phyloP scores from a whole-genome alignment of 2,113 vertebrate genomes.

The Syrmaticus mikado region DNA sequence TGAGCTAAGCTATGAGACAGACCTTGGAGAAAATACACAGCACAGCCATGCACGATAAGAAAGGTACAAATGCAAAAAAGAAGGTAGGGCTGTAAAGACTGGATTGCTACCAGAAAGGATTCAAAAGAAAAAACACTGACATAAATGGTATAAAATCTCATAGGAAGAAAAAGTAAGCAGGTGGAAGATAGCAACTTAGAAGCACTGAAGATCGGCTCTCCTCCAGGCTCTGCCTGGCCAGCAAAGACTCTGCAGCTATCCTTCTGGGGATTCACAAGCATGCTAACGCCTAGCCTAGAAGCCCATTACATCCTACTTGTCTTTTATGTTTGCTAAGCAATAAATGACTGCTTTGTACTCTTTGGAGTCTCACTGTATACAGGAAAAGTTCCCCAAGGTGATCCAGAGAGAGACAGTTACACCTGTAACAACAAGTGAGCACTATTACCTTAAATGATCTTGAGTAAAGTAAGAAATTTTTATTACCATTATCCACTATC shows the following conservation, averaged over 20 bases:
- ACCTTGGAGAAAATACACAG: background rate
- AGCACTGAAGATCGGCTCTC: background rate
- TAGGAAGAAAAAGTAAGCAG: background rate
- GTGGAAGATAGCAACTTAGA: background rate
- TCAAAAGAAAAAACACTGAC: background rate
- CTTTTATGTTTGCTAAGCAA: background rate
- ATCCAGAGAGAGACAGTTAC: rapidly evolving
- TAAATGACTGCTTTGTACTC: background rate
- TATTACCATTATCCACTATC: background rate
- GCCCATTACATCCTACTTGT: background rate
- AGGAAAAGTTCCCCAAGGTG: background rate
- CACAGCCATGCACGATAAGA: rapidly evolving
- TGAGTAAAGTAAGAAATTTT: background rate
- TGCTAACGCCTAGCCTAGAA: rapidly evolving
- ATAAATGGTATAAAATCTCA: background rate
- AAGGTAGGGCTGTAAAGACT: background rate
- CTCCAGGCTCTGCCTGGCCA: background rate
- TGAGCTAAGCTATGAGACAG: background rate
- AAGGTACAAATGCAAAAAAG: background rate
- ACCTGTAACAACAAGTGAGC: background rate
- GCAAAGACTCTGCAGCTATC: background rate
- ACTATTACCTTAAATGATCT: background rate
- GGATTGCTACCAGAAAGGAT: background rate
- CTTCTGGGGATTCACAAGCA: background rate
- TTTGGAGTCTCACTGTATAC: background rate